These are phyloP conservation scores for Chlorodrepanis virens DNA, from an alignment of 2,113 vertebrate genomes.

Conservation along the genomic window DNA sequence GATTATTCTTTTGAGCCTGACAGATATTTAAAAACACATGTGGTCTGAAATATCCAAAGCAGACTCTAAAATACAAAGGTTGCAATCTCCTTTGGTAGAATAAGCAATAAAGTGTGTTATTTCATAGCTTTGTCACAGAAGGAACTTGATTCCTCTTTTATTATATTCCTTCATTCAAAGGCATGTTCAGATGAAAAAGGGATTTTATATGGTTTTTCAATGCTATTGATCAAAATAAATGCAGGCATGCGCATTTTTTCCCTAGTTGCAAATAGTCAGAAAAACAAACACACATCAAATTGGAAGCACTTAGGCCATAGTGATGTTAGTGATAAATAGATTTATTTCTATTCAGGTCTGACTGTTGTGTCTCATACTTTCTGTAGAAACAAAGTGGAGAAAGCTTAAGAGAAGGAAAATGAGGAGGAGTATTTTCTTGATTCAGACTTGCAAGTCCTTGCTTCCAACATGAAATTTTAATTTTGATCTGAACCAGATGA, in stretches of 20 bases:
- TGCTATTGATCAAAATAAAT: constrained; percentile 13
- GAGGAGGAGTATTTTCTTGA: neutral
- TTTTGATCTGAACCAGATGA: neutral
- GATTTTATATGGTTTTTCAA: neutral
- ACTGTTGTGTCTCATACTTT: neutral
- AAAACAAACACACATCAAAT: neutral
- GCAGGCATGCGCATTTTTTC: neutral
- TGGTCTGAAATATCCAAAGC: neutral
- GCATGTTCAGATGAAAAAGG: neutral
- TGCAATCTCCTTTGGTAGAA: neutral
- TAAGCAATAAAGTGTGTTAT: neutral
- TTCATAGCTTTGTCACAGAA: neutral
- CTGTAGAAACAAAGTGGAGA: neutral
- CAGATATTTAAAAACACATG: neutral
- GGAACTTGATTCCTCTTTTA: neutral
- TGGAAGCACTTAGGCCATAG: neutral
- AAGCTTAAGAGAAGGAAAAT: neutral
- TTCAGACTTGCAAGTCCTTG: neutral
- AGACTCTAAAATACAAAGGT: neutral
- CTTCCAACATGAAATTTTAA: neutral
- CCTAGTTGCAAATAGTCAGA: neutral
- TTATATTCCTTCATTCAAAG: neutral
- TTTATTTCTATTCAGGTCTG: neutral
- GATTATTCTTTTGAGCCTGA: neutral
- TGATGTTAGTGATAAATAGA: neutral